Evolutionary conservation across 2,113 vertebrate species (phyloP).

Genomic region (Microcebus murinus): DNA sequence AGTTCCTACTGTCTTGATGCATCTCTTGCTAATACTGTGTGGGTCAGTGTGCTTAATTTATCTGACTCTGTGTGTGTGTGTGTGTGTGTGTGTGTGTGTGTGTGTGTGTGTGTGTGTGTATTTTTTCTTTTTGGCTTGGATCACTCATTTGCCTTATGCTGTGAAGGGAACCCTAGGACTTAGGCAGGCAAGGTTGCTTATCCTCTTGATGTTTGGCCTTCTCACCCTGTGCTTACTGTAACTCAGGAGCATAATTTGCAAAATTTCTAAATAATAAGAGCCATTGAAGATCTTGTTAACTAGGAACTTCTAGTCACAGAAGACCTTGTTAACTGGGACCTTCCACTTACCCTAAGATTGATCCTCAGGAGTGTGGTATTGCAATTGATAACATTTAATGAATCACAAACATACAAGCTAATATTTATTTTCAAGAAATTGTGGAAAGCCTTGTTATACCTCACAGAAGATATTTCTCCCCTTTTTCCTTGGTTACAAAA

Average conservation of each 20-base stretch:
- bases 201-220: rapidly evolving
- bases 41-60: neutral
- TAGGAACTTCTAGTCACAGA: neutral
- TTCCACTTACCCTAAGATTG: neutral
- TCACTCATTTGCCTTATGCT: neutral
- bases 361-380: neutral
- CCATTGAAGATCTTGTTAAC: neutral
- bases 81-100: neutral
- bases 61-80: neutral
- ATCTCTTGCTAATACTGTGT: neutral
- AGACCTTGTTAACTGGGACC: neutral
- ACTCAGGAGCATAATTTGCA: neutral
- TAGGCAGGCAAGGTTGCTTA: neutral
- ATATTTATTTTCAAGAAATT: neutral
- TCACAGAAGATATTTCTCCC: neutral
- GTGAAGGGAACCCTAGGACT: neutral
- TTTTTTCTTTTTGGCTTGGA: neutral
- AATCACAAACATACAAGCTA: neutral
- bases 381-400: neutral
- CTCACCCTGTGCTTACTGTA: neutral
- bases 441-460: neutral
- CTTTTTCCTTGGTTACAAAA: neutral
- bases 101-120: neutral
- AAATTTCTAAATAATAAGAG: neutral
- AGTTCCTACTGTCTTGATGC: rapidly evolving